phyloP scores from a whole-genome alignment of 2,888 invertebrate genomes.

The Lasioglossum malachurum region DNA sequence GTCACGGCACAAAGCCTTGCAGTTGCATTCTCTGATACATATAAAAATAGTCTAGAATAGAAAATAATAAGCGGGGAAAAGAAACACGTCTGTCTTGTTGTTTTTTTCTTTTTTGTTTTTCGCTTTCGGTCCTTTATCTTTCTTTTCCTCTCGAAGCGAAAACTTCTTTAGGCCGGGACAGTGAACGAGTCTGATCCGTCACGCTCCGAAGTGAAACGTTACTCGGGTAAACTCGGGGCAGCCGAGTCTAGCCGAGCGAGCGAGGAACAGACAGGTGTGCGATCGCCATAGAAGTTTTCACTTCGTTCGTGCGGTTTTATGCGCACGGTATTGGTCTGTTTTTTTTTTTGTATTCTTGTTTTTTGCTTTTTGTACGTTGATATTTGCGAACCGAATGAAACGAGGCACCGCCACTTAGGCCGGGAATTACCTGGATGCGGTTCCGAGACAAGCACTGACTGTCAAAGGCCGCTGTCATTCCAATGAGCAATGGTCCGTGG shows the following conservation, averaged over 20 bases:
- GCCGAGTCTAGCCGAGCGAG: too few species aligned
- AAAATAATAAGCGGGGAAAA: slow-evolving; percentile 67
- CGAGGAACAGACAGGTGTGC: too few species aligned
- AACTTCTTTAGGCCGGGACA: too few species aligned
- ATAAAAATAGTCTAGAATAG: slow-evolving; percentile 64
- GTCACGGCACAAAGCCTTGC: slow-evolving; percentile 74
- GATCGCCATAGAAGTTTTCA: too few species aligned
- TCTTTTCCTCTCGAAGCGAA: neutral
- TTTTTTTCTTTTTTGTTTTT: neutral
- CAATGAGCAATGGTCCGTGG: slow-evolving; percentile 50
- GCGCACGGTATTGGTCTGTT: neutral
- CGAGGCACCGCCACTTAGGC: slow-evolving; percentile 72
- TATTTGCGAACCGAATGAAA: slow-evolving; percentile 8
- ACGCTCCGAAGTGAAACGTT: too few species aligned
- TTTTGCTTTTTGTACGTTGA: neutral
- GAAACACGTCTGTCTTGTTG: slow-evolving; percentile 48
- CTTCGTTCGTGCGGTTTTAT: too few species aligned
- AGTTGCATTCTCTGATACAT: slow-evolving; percentile 74
- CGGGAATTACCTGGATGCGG: slow-evolving; percentile 73
- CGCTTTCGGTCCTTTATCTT: slow-evolving; percentile 6
- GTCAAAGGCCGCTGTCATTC: neutral
- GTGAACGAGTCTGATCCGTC: too few species aligned
- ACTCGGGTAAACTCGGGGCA: too few species aligned
- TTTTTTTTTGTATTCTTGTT: neutral
- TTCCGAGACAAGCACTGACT: slow-evolving; percentile 36